phyloP scores from a whole-genome alignment of 2,113 vertebrate genomes.

The Ovis aries region ARS-UI_Ramb_v3.0 NC_056056.1:202395001-202395500 shows the following conservation, averaged over 20 bases:
- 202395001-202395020: not conserved
- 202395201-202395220: not conserved
- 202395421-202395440: conserved; percentile 31
- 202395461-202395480: not conserved
- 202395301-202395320: not conserved
- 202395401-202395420: conserved; percentile 29
- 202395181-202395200: not conserved
- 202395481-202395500: not conserved
- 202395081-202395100: not conserved
- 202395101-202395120: not conserved
- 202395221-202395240: not conserved
- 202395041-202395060: not conserved
- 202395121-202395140: not conserved
- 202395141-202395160: not conserved
- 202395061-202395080: not conserved
- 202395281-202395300: not conserved
- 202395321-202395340: conserved; percentile 45
- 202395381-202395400: not conserved
- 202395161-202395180: not conserved
- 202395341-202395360: not conserved
- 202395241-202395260: not conserved
- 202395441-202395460: conserved; percentile 16
- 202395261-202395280: not conserved
- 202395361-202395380: conserved; percentile 21
- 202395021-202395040: not conserved